A percentile compares a stretch with the other conserved stretches of the same genome.
Evolutionary conservation across 2,888 invertebrate genomes (phyloP).

Genomic region (Sphaerolaimus hirsutus): DNA sequence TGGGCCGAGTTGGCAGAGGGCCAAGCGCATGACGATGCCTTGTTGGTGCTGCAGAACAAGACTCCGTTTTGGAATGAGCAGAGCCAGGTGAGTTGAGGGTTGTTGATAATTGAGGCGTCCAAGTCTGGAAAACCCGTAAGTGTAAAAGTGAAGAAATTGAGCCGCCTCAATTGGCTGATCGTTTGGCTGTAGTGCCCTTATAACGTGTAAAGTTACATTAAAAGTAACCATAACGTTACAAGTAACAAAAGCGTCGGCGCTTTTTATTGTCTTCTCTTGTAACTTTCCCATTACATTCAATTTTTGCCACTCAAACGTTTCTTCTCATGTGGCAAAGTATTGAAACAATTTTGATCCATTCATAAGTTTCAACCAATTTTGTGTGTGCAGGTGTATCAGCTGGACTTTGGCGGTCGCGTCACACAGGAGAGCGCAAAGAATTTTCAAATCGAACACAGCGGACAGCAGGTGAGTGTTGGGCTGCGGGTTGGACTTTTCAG

Average conservation of each 20-base stretch:
- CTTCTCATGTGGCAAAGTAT: too few species aligned
- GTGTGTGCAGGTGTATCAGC: slow-evolving; percentile 43
- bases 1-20: too few species aligned
- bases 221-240: too few species aligned
- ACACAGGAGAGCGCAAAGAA: slow-evolving; percentile 98
- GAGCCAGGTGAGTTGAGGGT: slow-evolving; percentile 67
- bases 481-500: too few species aligned
- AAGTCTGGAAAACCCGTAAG: background rate
- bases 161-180: too few species aligned
- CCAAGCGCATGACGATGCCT: background rate
- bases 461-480: slow-evolving; percentile 50
- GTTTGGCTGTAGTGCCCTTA: too few species aligned
- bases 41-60: slow-evolving; percentile 63
- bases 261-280: too few species aligned
- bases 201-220: too few species aligned
- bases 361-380: background rate
- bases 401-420: slow-evolving; percentile 93
- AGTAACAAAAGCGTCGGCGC: too few species aligned
- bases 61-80: slow-evolving; percentile 95
- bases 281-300: too few species aligned
- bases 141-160: too few species aligned
- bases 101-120: background rate
- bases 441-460: slow-evolving; percentile 89
- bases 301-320: too few species aligned
- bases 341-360: background rate